Evolutionary conservation across 2,888 invertebrate species (phyloP), one percentile per base, ranked within the genome.

Genomic region (Pammene fasciana): DNA sequence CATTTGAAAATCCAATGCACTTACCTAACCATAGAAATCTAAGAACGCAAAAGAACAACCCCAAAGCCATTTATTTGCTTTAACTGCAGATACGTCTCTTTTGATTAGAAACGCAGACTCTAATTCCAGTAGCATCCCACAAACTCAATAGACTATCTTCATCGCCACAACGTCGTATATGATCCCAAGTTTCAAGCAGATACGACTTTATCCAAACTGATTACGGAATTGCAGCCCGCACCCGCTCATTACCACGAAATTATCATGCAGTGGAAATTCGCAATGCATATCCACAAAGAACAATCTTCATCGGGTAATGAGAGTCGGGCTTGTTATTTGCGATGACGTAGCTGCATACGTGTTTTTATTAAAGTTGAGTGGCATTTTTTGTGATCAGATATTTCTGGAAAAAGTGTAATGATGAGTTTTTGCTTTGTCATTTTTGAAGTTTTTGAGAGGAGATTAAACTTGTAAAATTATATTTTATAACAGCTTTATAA

Each of bases 161-260:
- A 61, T 13, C 11, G 0, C 13, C 11, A 38, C 13, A 52, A 52
- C 5, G 62, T n/a, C 62, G 62, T 41, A 62, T 52, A 9, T 62
- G 1, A 48, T 1, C 18, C 18, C 5, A 5, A 50, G 11, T 5
- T 8, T 41, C 5, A 9, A n/a, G 8, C 13, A 62, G 41, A 52
- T 52, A 61, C 18, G 50, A 14, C 52, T 41, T 52, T 62, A 9
- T 52, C 4, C 9, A 1, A 6, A 2, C 13, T 13, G 7, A 11
- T 50, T 18, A 26, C 18, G 75, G 73, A 77, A 67, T 71, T 68
- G 62, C 79, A 26, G 79, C 78, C 74, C 79, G 79, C 78, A 79
- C 79, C 83, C 79, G 71, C 76, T 83, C 78, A 86, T 87, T 86
- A 86, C 76, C 73, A 76, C 76, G 67, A 81, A 81, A 85, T 87